Base-by-base conservation (phyloP, 2,888 invertebrate species). In the Eupithecia centaureata region DNA sequence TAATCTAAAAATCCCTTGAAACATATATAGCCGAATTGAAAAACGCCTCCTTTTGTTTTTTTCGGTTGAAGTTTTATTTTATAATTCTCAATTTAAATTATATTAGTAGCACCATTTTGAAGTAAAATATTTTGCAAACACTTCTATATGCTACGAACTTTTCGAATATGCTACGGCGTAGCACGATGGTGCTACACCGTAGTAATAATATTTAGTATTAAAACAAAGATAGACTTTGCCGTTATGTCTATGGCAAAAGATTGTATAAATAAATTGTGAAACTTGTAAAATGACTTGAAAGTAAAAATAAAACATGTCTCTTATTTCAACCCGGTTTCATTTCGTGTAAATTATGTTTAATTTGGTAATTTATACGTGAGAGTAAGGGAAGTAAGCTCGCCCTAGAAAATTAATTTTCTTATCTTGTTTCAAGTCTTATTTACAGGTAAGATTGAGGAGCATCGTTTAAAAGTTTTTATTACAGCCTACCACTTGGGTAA, bases 391-490 rank as follows among this genome's bases (percentile, higher is more conserved):
- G 18, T 12, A 57, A 57, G 15, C 27, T 47, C 30, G 30, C 30
- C 18, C 2, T 58, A 32, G 25, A 33, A 22, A 51, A 58, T 27
- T 58, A 27, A 52, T 33, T 61, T 63, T 51, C 47, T 65, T 61
- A 56, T 15, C 54, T 58, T 57, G 33, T 64, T 51, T 38, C 30
- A 64, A 60, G 63, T 59, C 15, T 18, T 54, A 47, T 51, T 68
- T 64, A 47, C 63, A 66, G 58, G 52, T 63, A 42, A 57, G 27
- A 47, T 27, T 52, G 52, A 15, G 61, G 61, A n/a, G n/a, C 33
- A 56, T 68, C 51, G 59, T 70, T 62, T 65, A 61, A 63, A 51
- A 59, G 32, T 54, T 70, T 63, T 32, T 32, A 57, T 56, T 30
- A 54, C 58, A 38, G 33, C 13, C 32, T 13, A 52, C 61, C 51